Conservation (phyloP, 1,140 invertebrate species). For the Drosophila elegans region DNA sequence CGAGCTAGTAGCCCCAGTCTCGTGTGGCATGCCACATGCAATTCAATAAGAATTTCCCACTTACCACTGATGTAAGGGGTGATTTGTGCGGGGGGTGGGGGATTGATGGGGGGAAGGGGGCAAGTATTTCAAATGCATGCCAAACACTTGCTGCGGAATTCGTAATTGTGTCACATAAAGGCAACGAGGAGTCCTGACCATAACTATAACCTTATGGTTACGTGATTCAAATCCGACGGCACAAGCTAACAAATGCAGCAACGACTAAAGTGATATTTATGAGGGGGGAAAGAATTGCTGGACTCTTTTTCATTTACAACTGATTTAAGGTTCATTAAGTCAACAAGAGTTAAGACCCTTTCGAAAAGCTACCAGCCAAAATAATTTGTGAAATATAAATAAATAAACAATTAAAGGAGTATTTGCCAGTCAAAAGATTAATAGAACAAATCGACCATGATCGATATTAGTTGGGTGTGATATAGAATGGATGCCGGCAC, state of each 20-base stretch:
- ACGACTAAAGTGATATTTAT: conserved; percentile 17
- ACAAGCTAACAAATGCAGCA: conserved; percentile 20
- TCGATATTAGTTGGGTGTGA: too few relatives aligned
- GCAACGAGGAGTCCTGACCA: conserved; percentile 24
- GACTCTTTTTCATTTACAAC: conserved; percentile 9
- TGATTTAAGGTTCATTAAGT: not conserved
- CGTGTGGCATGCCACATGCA: conserved; percentile 52
- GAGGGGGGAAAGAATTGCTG: not conserved
- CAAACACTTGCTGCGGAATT: conserved; percentile 56
- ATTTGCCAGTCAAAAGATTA: too few relatives aligned
- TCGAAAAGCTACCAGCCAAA: too few relatives aligned
- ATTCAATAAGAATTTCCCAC: conserved; percentile 55
- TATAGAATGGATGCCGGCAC: too few relatives aligned
- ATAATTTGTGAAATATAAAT: too few relatives aligned
- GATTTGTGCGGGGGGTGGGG: not conserved
- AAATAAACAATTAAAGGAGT: too few relatives aligned
- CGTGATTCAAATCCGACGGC: conserved; percentile 37
- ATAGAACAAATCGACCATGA: too few relatives aligned
- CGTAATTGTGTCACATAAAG: conserved; percentile 47
- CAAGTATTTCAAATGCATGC: conserved; percentile 49
- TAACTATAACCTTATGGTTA: conserved; percentile 48
- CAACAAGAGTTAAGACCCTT: too few relatives aligned
- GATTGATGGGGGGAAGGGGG: not conserved
- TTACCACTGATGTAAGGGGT: conserved; percentile 12
- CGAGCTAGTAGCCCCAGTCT: conserved; percentile 17